Evolutionary conservation across 2,113 vertebrate species (phyloP), one percentile per base, ranked within the genome.

Genomic region (Neoarius graeffei): DNA sequence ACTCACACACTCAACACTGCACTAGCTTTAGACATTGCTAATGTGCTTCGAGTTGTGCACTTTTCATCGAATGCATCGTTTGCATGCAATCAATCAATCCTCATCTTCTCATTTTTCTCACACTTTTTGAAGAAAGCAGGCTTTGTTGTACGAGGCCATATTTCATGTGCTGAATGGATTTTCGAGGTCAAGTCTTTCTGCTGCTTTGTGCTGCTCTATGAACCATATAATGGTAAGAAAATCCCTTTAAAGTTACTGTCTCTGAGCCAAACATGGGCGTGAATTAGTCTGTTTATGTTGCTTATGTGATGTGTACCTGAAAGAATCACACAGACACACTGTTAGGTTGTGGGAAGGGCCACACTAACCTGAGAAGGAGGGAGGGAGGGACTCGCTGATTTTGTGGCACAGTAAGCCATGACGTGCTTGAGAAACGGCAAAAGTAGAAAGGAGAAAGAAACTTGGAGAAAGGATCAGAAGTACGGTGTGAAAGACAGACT

Each of bases 351-450:
- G 87, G 87, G 90, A 87, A 93, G 94, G 93, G 92, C 92, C 91
- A 92, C 87, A 91, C 92, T 93, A 92, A 95, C 92, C 93, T 94
- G 91, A 90, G 91, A 90, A 92, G 93, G 91, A 89, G 86, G 76
- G 91, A 89, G 86, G 76, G 30, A 85, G 85, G 92, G 84, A 83
- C 76, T 85, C 57, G 91, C 83, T 91, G 88, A 89, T 91, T 94
- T 91, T 92, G 91, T 92, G 90, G 90, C 91, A 91, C 92, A 91
- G 73, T 86, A 64, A 91, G 90, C 81, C 48, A 81, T 94, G 91
- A 94, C 92, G 85, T 90, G 92, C 90, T 92, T 92, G 91, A 87
- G 87, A 79, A 87, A 86, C 71, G 85, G 86, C 2, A 19, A 82
- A 92, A 91, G 89, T 59, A 74, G 87, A 48, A 84, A 35, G 11